These are phyloP conservation scores for Tetragonisca angustula DNA, from an alignment of 2,888 invertebrate species.

Conservation along the genomic window DNA sequence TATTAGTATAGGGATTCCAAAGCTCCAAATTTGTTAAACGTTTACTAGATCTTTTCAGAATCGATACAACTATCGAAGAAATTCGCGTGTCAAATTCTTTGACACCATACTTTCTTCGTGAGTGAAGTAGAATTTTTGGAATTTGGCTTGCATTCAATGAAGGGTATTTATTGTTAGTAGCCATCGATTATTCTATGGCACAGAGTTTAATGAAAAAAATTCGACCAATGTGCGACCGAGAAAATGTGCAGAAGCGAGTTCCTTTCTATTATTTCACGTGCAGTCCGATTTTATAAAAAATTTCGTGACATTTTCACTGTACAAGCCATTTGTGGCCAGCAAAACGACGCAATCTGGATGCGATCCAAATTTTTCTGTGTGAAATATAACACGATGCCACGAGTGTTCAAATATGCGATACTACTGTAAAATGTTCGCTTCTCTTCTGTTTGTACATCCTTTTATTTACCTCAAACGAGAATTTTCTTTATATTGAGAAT, in stretches of 20 bases:
- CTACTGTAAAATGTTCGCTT: not conserved
- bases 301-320: not conserved
- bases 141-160: not conserved
- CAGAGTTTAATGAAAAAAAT: not conserved
- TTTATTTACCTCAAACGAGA: too few species aligned
- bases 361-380: conserved; percentile 33
- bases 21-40: not conserved
- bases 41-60: not conserved
- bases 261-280: not conserved
- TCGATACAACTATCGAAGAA: not conserved
- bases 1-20: too few species aligned
- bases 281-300: not conserved
- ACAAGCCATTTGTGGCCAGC: conserved; percentile 1
- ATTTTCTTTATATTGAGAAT: not conserved
- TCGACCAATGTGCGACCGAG: not conserved
- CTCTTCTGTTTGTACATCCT: not conserved
- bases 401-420: not conserved
- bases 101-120: not conserved
- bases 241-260: not conserved
- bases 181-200: not conserved
- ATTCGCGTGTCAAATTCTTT: not conserved
- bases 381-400: conserved; percentile 5
- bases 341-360: conserved; percentile 35
- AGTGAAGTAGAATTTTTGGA: not conserved
- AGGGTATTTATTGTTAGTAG: too few species aligned